Evolutionary conservation across 2,888 invertebrate genomes (phyloP), one percentile per base, ranked within the genome.

Genomic region (Norana najaformis): DNA sequence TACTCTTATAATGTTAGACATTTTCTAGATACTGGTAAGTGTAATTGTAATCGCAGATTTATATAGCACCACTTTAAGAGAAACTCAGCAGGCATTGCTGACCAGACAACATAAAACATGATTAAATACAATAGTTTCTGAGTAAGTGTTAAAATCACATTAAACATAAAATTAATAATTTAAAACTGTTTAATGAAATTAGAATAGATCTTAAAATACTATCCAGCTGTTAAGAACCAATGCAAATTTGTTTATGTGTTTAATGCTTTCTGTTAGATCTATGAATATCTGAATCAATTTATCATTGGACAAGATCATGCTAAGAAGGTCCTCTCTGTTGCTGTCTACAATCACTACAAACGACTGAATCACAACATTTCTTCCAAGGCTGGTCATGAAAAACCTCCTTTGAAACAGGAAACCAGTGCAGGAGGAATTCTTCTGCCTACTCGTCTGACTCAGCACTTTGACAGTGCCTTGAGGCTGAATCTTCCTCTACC

Each of bases 291-390:
- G 92, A 97, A 99, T 95, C 97, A 97, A 94, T 98, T 98, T 95
- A 99, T 99, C 30, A 97, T 99, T 36, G 99, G 99, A 0, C 99
- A 99, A 95, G 98, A 98, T 92, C 96, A 97, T 95, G 99, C 99
- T 1, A 99, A 99, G 95, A 99, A 99, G 95, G 98, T 99, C 82
- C 96, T 99, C 82, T 97, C 99, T 0, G 99, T 99, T 82, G 99
- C 99, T 20, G 99, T 99, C 0, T 99, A 99, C 96, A 99, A 99
- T 95, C 99, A 99, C 95, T 99, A 99, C 95, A 99, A 99, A 95
- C 96, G 99, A 93, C 98, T 99, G 94, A 97, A 97, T 95, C 98
- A 99, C 95, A 99, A 99, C 95, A 96, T 97, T 91, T 94, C 95
- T 18, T 69, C 8, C 11, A 89, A 90, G 83, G 88, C 91, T 47